Percentiles rank a stretch among this genome's conserved stretches.
phyloP scores from a whole-genome alignment of 2,888 invertebrate species.

The Pherbina coryleti region DNA sequence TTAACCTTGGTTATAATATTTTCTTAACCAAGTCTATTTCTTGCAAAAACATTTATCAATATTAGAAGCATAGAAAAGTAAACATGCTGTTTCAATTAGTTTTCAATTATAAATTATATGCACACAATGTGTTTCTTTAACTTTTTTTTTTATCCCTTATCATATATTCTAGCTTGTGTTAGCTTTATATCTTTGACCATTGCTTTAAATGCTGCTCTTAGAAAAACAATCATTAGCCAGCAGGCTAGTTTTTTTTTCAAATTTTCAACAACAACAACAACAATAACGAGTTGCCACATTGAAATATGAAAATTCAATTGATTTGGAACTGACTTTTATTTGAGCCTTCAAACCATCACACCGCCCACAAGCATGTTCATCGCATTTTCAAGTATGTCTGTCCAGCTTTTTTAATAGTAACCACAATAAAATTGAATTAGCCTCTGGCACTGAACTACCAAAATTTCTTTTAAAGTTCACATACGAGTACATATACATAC shows the following conservation, averaged over 20 bases:
- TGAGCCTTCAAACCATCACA: neutral
- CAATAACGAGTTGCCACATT: slow-evolving; percentile 18
- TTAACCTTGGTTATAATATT: neutral
- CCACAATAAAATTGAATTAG: slow-evolving; percentile 3
- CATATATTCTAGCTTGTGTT: neutral
- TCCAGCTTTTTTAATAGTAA: neutral
- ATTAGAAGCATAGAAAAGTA: neutral
- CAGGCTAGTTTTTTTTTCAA: neutral
- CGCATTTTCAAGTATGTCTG: neutral
- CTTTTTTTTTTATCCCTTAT: too few species aligned
- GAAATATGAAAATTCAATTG: slow-evolving; percentile 39
- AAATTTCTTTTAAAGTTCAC: neutral
- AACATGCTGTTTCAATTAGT: neutral
- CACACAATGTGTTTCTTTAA: too few species aligned
- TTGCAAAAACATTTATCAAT: neutral
- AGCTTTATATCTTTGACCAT: neutral
- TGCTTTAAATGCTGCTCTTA: neutral
- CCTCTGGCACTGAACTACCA: neutral
- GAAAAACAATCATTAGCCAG: neutral
- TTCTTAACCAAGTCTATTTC: neutral
- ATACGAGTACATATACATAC: too few species aligned
- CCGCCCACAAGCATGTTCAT: neutral
- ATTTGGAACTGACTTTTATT: neutral
- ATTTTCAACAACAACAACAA: slow-evolving; percentile 4
- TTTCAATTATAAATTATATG: neutral